Evolutionary conservation across 1,140 invertebrate species (phyloP), one percentile per base, ranked within the genome.

Genomic region (Cotesia glomerata): DNA sequence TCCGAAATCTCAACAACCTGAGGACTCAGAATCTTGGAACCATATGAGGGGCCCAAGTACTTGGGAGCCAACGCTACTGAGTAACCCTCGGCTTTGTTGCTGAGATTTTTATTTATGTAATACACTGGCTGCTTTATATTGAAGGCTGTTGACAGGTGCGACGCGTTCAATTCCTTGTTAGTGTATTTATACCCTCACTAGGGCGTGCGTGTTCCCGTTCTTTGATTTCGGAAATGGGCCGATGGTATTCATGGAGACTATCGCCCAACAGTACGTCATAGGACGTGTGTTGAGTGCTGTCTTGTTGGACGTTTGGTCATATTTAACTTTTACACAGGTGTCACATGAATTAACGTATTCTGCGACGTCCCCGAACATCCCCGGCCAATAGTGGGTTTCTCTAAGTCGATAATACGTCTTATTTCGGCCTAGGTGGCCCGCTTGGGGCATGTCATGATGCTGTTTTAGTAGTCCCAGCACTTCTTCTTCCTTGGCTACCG

Each of bases 371-470:
- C 73, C 34, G 5, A 69, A 74, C 74, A 81, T 80, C 1, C 69
- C 76, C 1, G 78, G 76, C 74, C 74, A 80, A 56, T 78, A 77
- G 26, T 81, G 79, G 4, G 39, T 56, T 18, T 64, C 9, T 0
- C 52, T 35, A 0, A 76, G 18, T 32, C 76, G 51, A 5, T 36
- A 54, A 8, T 70, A 71, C 0, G 73, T 79, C 18, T 81, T 78
- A 0, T 73, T 72, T 1, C 76, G 70, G 0, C 75, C 75, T 11
- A 80, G 52, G 52, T 81, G 75, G 4, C 11, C 35, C 2, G 36
- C 77, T 7, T 36, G n/a, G 13, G 7, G 8, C 8, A 8, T 63
- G 4, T 35, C 61, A 39, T 14, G 61, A 14, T 14, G 32, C 36
- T 5, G 11, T 3, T 13, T 35, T 13, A 63, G 8, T 5, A 54